phyloP scores from a whole-genome alignment of 2,113 vertebrate genomes.

The Tragelaphus strepsiceros region DNA sequence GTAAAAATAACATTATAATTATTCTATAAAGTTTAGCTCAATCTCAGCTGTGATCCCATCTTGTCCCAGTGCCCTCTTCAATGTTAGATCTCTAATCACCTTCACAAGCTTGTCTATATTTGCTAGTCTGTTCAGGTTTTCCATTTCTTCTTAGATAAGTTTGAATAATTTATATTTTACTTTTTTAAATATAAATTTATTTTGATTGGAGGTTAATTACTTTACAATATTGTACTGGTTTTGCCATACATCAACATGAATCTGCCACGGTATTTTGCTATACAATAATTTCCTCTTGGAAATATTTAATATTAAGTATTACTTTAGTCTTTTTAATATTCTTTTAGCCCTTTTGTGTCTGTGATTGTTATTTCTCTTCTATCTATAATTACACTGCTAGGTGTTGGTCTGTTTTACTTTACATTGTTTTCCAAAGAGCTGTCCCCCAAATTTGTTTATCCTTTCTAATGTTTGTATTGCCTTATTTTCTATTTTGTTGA shows the following conservation, averaged over 20 bases:
- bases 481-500: neutral
- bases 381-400: neutral
- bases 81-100: neutral
- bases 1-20: constrained; percentile 25
- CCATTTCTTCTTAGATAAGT: neutral
- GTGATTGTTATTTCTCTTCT: neutral
- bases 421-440: neutral
- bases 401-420: neutral
- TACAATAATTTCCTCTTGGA: neutral
- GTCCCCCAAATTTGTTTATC: neutral
- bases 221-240: no score
- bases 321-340: neutral
- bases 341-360: neutral
- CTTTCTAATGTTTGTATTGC: neutral
- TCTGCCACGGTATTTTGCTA: neutral
- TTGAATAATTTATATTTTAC: constrained; percentile 14
- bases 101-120: neutral
- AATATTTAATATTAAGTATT: neutral
- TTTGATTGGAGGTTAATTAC: no score
- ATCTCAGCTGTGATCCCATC: constrained; percentile 52
- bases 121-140: neutral
- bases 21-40: constrained; percentile 29
- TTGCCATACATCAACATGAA: no score
- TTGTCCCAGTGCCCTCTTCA: neutral
- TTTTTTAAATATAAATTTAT: neutral